Base-by-base conservation (phyloP, 2,113 vertebrate species). In the Macroglossus sobrinus region DNA sequence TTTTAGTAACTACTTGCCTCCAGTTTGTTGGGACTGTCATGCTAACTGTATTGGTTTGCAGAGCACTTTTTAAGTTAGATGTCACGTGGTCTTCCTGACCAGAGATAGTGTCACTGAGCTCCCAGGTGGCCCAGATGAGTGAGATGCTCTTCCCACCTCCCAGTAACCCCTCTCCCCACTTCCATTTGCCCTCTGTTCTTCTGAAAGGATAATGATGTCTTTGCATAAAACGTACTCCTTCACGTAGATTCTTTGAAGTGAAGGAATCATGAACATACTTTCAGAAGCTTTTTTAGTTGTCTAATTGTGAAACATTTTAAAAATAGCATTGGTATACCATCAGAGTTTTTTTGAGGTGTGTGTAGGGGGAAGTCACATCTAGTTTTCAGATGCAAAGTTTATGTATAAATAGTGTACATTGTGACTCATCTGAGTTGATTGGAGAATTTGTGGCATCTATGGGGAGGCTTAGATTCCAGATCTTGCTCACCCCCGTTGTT, bases 241-340 rank as follows among this genome's bases (percentile, higher is more conserved):
- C 76, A 15, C 0, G 4, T 79, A 57, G 43, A 78, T 81, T 91
- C 76, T 95, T 72, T 79, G 53, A 96, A 96, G 75, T 81, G 55
- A 84, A 94, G 89, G 45, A 94, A 76, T 82, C 30, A 72, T 24
- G 40, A 64, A 28, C 55, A 57, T 53, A 8, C 2, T 95, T 30
- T 71, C 40, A 93, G 22, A 90, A 88, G 24, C n/a, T 84, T 89
- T 97, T 53, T 91, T 71, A 61, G 33, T 75, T 87, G 28, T 24
- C 45, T 93, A 1, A 33, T 79, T 64, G 40, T 69, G 66, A 94
- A 85, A 68, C 72, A 71, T 47, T 93, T 80, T 35, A 76, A 79
- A 91, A 78, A 68, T 53, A 69, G 63, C 21, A 33, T 55, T 82
- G 64, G 13, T 69, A 50, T 63, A 45, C 35, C 33, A 38, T 30